Percentiles rank a stretch among this genome's conserved stretches.
Evolutionary conservation across 2,888 invertebrate genomes (phyloP).

Genomic region (Agrilus mali): DNA sequence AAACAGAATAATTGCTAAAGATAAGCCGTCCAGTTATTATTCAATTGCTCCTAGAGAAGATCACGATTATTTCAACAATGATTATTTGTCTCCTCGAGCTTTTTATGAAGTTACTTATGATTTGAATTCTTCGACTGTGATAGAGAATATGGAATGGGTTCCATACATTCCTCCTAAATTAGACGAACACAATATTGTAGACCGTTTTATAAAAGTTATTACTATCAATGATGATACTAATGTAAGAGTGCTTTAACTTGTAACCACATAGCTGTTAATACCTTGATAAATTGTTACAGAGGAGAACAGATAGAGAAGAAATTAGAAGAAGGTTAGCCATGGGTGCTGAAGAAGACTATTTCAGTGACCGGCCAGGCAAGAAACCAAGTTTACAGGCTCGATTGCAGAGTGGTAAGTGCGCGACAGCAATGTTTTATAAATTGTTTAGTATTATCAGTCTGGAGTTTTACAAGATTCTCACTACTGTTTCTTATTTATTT

Average conservation of each 20-base stretch:
- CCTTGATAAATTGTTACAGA: conserved; percentile 41
- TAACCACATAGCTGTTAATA: background rate
- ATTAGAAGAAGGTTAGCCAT: conserved; percentile 78
- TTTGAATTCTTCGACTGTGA: conserved; percentile 43
- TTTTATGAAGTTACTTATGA: conserved; percentile 33
- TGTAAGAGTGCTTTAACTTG: conserved; percentile 5
- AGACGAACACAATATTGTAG: conserved; percentile 41
- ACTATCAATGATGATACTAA: conserved; percentile 35
- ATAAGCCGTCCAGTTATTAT: conserved; percentile 26
- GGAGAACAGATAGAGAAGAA: conserved; percentile 85
- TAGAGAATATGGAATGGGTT: conserved; percentile 33
- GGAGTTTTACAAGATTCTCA: too few species aligned
- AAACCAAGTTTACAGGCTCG: conserved; percentile 82
- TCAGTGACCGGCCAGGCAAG: conserved; percentile 57
- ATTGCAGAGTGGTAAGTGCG: conserved; percentile 63
- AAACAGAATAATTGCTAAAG: conserved; percentile 26
- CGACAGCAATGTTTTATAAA: too few species aligned
- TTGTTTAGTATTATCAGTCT: too few species aligned
- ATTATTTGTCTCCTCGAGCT: conserved; percentile 44
- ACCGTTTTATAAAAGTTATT: conserved; percentile 43
- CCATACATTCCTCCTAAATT: conserved; percentile 33
- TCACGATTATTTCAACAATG: conserved; percentile 29
- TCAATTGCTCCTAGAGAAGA: conserved; percentile 25
- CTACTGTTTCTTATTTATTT: too few species aligned
- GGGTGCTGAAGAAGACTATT: conserved; percentile 66